Evolutionary conservation across 2,888 invertebrate genomes (phyloP).

Genomic region (Habrosyne pyritoides): DNA sequence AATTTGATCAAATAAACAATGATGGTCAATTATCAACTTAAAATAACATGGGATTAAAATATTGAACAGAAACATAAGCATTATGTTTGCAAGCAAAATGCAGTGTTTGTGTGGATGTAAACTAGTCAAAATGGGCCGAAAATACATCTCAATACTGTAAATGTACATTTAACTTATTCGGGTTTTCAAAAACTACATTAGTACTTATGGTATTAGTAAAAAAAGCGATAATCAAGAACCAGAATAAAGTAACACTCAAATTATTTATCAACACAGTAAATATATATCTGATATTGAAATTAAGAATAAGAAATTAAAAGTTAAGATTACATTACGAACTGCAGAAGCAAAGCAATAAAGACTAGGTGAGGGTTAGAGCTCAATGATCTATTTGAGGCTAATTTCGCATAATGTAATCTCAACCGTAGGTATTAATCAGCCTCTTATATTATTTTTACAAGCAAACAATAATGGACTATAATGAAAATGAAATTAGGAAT

Average conservation of each 20-base stretch:
- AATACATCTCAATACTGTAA: neutral
- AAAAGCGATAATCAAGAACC: neutral
- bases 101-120: constrained; percentile 45
- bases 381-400: neutral
- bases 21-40: constrained; percentile 15
- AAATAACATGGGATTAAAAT: constrained; percentile 10
- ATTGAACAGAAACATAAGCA: constrained; percentile 12
- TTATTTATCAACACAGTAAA: neutral
- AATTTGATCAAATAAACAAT: constrained; percentile 7
- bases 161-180: neutral
- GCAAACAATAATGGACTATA: neutral
- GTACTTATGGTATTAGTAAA: neutral
- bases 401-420: neutral
- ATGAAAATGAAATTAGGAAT: neutral
- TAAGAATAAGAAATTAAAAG: neutral
- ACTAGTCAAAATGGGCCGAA: constrained; percentile 29
- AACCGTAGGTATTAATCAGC: neutral
- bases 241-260: neutral
- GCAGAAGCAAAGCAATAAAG: neutral
- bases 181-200: neutral
- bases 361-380: neutral
- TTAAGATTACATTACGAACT: neutral
- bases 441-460: neutral
- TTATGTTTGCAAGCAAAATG: constrained; percentile 15
- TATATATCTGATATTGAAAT: neutral